Conservation (phyloP, 2,888 invertebrate genomes). For the Zele albiditarsus region DNA sequence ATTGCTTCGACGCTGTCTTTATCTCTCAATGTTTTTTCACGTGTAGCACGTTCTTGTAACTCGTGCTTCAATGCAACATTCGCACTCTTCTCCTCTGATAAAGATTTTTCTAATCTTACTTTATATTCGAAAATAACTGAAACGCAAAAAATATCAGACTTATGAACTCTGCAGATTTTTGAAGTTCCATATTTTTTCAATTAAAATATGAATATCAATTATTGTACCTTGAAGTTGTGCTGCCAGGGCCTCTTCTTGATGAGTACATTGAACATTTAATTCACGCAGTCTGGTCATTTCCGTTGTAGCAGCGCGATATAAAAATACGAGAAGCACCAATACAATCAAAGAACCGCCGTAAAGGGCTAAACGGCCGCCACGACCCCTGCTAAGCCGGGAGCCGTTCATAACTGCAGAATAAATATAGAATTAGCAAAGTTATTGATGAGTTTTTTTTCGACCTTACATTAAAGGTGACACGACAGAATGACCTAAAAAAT, state of each 20-base stretch:
- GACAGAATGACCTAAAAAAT: too few relatives aligned
- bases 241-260: constrained; percentile 67
- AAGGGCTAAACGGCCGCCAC: constrained; percentile 67
- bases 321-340: constrained; percentile 61
- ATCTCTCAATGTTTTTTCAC: constrained; percentile 66
- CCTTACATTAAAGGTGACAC: too few relatives aligned
- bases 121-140: constrained; percentile 70
- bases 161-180: background rate
- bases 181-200: background rate
- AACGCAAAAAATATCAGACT: constrained; percentile 36
- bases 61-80: constrained; percentile 67
- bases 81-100: constrained; percentile 69
- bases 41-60: constrained; percentile 65
- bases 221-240: constrained; percentile 67
- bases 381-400: constrained; percentile 69
- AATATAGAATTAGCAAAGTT: background rate
- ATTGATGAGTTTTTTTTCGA: background rate
- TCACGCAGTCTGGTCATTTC: constrained; percentile 69
- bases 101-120: constrained; percentile 66
- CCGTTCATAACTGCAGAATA: constrained; percentile 66
- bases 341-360: constrained; percentile 62
- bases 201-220: background rate
- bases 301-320: constrained; percentile 65
- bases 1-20: constrained; percentile 66
- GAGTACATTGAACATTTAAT: constrained; percentile 65